phyloP scores from a whole-genome alignment of 1,140 invertebrate species.

The Bombus pyrosoma region DNA sequence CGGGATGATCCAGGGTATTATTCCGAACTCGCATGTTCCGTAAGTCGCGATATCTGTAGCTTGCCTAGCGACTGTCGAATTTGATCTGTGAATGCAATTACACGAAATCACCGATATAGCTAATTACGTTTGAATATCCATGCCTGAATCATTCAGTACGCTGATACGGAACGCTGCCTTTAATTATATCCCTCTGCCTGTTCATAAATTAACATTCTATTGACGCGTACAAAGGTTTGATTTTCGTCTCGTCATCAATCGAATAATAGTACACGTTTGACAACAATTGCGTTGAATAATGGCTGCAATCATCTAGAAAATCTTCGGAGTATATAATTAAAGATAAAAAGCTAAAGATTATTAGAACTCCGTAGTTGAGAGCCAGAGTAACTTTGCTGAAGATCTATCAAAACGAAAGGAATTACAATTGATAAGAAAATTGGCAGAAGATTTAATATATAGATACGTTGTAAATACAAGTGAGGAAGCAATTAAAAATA shows the following conservation, averaged over 20 bases:
- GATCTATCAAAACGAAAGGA: no score
- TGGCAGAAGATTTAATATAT: not conserved
- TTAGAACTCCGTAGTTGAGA: no score
- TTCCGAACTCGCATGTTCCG: not conserved
- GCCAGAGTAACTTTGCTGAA: no score
- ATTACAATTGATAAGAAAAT: not conserved
- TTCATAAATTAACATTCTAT: slow-evolving; percentile 64
- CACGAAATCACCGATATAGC: slow-evolving; percentile 64
- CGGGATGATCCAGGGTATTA: not conserved
- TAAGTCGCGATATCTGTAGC: slow-evolving; percentile 17
- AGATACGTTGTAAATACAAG: not conserved
- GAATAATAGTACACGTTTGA: not conserved
- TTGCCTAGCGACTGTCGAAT: slow-evolving; percentile 36
- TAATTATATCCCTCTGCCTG: slow-evolving; percentile 58
- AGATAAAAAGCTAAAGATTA: not conserved
- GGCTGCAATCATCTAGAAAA: no score
- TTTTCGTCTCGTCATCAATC: not conserved
- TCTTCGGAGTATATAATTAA: not conserved
- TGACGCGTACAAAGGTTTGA: slow-evolving; percentile 42
- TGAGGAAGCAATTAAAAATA: not conserved
- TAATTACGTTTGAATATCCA: slow-evolving; percentile 68
- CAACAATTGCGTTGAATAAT: not conserved
- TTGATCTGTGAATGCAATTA: slow-evolving; percentile 59
- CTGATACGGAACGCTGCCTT: slow-evolving; percentile 64
- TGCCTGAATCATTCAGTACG: slow-evolving; percentile 55